Conservation (phyloP, 2,888 invertebrate genomes). For the Aproaerema taeniolella region DNA sequence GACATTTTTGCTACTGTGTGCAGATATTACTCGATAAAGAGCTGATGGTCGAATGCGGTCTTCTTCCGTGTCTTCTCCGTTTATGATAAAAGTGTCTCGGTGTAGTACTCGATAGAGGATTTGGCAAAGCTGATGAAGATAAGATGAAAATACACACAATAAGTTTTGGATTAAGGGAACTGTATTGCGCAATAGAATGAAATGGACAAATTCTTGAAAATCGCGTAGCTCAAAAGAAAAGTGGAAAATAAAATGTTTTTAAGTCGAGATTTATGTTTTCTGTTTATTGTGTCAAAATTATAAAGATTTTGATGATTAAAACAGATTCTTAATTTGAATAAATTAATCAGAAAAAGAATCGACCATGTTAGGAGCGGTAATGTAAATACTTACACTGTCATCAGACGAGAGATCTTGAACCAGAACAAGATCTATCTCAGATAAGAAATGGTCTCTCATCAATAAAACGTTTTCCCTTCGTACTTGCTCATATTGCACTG, state of each 20-base stretch:
- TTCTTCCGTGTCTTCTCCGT: constrained; percentile 21
- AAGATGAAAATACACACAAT: too few species aligned
- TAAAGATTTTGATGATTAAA: not conserved
- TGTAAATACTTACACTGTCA: constrained; percentile 28
- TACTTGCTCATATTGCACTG: constrained; percentile 19
- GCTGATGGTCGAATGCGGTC: constrained; percentile 22
- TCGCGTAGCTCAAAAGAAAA: too few species aligned
- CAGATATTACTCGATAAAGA: constrained; percentile 26
- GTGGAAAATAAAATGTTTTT: not conserved
- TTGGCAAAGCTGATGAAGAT: constrained; percentile 33
- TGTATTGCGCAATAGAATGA: too few species aligned
- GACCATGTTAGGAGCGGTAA: not conserved
- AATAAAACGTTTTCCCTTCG: constrained; percentile 15
- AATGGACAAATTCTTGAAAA: not conserved
- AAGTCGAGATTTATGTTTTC: not conserved
- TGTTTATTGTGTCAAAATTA: not conserved
- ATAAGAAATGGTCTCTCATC: constrained; percentile 13
- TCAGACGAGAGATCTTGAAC: constrained; percentile 26
- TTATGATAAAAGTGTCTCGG: constrained; percentile 31
- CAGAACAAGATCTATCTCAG: constrained; percentile 25
- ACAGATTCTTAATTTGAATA: not conserved
- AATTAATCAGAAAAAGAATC: not conserved
- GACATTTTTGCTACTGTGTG: constrained; percentile 19
- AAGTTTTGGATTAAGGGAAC: too few species aligned
- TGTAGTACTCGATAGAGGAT: constrained; percentile 23